Percentiles rank a stretch among this genome's conserved stretches.
These are phyloP conservation scores for Seira musarum DNA, from an alignment of 2,888 invertebrate species.

Conservation along the genomic window DNA sequence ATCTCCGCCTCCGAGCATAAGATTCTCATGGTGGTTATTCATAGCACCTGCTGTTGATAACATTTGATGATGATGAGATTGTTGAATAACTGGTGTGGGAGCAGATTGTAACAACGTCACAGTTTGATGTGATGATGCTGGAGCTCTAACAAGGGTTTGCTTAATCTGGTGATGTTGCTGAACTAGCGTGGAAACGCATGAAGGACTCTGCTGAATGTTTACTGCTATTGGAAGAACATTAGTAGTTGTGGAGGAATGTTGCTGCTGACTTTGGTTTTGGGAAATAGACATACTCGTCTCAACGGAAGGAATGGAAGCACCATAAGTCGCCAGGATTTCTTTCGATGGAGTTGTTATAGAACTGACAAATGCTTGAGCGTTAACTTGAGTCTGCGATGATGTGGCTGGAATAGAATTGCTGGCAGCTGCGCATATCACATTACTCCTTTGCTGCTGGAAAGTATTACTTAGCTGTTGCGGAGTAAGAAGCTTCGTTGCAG, in stretches of 20 bases:
- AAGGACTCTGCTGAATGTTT: constrained; percentile 26
- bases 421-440: constrained; percentile 27
- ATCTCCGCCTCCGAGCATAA: neutral
- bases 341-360: constrained; percentile 36
- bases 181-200: neutral
- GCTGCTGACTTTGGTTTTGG: constrained; percentile 20
- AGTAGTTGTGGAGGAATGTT: neutral
- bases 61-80: neutral
- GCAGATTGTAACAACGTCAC: neutral
- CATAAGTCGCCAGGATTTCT: constrained; percentile 35
- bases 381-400: neutral
- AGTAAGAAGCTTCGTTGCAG: constrained; percentile 25
- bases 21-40: neutral
- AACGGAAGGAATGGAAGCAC: constrained; percentile 24
- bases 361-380: constrained; percentile 42
- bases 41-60: neutral
- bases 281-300: neutral
- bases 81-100: constrained; percentile 5
- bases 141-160: constrained; percentile 16
- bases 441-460: constrained; percentile 30
- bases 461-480: constrained; percentile 27
- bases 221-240: constrained; percentile 35
- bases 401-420: neutral
- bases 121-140: no score
- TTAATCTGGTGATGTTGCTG: constrained; percentile 26